Conservation (phyloP, 2,888 invertebrate genomes). For the Catocala fraxini region DNA sequence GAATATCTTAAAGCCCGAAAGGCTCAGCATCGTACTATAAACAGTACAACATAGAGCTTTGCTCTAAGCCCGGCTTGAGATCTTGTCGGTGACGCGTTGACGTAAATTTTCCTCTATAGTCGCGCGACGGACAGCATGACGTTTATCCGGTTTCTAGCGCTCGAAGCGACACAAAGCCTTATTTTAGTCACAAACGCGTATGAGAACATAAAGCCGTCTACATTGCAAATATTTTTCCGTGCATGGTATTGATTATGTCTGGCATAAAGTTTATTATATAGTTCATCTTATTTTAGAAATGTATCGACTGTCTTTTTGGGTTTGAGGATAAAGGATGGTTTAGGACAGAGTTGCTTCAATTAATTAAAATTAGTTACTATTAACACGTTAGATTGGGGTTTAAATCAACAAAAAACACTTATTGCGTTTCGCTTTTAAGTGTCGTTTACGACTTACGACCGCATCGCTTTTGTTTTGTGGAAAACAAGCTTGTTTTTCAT, state of each 20-base stretch:
- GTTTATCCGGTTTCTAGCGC: slow-evolving; percentile 26
- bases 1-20: slow-evolving; percentile 7
- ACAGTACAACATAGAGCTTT: slow-evolving; percentile 45
- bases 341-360: background rate
- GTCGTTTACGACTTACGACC: too few relatives aligned
- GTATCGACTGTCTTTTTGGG: too few relatives aligned
- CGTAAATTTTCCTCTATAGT: slow-evolving; percentile 36
- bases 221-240: slow-evolving; percentile 19
- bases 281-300: background rate
- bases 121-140: slow-evolving; percentile 9
- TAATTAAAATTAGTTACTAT: background rate
- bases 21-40: slow-evolving; percentile 22
- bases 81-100: slow-evolving; percentile 21
- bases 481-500: too few relatives aligned
- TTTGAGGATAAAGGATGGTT: too few relatives aligned
- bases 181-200: slow-evolving; percentile 26
- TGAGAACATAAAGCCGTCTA: slow-evolving; percentile 35
- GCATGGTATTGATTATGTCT: slow-evolving; percentile 10
- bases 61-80: slow-evolving; percentile 30
- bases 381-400: background rate
- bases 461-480: too few relatives aligned
- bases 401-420: background rate
- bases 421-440: too few relatives aligned
- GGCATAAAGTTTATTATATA: too few relatives aligned
- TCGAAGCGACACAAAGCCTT: slow-evolving; percentile 28